Evolutionary conservation across 2,113 vertebrate species (phyloP).

Genomic region (Jacana jacana): DNA sequence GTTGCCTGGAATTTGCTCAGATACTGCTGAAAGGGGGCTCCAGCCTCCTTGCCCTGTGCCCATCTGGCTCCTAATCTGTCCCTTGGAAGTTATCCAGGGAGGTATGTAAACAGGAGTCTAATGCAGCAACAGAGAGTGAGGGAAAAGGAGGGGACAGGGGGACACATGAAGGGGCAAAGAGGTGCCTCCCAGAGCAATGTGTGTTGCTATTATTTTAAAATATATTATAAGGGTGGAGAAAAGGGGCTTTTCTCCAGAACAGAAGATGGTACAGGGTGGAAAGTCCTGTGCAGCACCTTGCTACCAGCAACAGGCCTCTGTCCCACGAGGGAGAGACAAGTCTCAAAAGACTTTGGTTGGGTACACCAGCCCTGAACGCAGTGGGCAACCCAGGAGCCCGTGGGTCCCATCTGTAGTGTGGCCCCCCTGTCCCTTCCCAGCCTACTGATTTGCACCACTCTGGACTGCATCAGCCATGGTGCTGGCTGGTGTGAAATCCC

Average conservation of each 20-base stretch:
- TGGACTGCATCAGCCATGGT: rapidly evolving
- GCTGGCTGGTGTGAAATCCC: background rate
- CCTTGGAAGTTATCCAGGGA: background rate
- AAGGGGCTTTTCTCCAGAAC: too few species aligned
- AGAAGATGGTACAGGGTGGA: background rate
- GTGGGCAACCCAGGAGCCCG: rapidly evolving
- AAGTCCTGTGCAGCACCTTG: background rate
- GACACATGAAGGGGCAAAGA: background rate
- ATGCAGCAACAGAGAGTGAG: rapidly evolving
- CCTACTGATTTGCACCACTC: background rate
- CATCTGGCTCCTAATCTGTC: background rate
- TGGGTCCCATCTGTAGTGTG: background rate
- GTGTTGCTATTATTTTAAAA: background rate
- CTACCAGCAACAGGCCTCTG: rapidly evolving
- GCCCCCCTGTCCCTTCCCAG: background rate
- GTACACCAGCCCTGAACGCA: background rate
- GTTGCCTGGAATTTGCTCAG: background rate
- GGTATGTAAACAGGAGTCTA: background rate
- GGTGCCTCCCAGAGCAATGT: background rate
- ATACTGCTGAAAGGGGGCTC: background rate
- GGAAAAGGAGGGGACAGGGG: background rate
- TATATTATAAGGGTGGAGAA: too few species aligned
- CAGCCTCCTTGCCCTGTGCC: background rate
- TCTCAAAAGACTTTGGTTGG: background rate
- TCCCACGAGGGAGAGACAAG: background rate